A percentile compares a stretch with the other conserved stretches of the same genome.
These are phyloP conservation scores for Cynopterus brachyotis DNA, from an alignment of 2,113 vertebrate genomes.

Conservation along the genomic window DNA sequence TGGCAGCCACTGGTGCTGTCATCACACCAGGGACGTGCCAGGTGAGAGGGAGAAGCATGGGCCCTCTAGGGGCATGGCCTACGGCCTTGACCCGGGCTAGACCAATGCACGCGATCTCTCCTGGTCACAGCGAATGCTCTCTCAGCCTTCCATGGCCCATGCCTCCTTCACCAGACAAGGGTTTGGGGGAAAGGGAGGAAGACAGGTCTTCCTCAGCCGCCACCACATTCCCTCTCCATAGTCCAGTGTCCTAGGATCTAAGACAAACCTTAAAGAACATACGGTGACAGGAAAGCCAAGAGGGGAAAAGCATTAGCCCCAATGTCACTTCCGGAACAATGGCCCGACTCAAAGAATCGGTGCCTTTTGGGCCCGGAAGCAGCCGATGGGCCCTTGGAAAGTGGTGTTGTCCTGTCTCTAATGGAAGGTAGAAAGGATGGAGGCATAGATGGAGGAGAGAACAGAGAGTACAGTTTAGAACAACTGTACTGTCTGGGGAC, in stretches of 20 bases:
- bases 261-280: not conserved
- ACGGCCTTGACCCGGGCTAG: not conserved
- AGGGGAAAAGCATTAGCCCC: not conserved
- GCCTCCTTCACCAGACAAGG: not conserved
- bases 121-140: not conserved
- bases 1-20: no score
- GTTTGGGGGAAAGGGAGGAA: not conserved
- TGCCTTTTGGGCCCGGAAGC: fast-evolving
- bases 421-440: not conserved
- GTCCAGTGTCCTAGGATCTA: not conserved
- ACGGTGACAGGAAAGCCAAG: not conserved
- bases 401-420: not conserved
- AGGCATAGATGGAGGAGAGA: fast-evolving
- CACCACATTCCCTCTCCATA: not conserved
- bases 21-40: no score
- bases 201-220: not conserved
- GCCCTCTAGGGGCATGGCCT: not conserved
- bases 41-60: not conserved
- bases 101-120: not conserved
- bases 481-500: not conserved
- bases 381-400: not conserved
- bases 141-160: fast-evolving
- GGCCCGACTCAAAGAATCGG: not conserved
- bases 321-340: not conserved
- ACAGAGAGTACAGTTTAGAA: not conserved